Percentiles rank a stretch among this genome's conserved stretches.
Conservation (phyloP, 2,797 vertebrate species). For the Loriculus beryllinus region DNA sequence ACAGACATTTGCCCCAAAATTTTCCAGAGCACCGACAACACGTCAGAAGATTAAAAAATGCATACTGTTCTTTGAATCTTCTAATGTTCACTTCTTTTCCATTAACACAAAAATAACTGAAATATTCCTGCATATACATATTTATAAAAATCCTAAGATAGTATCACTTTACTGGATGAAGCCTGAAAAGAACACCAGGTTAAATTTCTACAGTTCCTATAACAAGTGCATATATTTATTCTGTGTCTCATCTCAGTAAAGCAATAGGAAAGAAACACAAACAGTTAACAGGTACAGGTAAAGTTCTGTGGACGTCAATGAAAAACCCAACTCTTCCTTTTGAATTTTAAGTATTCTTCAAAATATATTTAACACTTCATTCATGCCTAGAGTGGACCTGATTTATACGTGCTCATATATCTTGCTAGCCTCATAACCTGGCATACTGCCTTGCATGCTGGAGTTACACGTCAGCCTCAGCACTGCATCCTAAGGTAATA, state of each 20-base stretch:
- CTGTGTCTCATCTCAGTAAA: neutral
- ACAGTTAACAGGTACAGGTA: neutral
- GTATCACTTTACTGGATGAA: neutral
- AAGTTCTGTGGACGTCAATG: neutral
- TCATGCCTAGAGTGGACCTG: constrained; percentile 36
- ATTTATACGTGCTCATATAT: constrained; percentile 47
- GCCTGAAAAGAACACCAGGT: neutral
- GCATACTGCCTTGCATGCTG: constrained; percentile 14
- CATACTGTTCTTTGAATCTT: neutral
- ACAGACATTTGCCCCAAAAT: neutral
- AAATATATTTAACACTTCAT: constrained; percentile 48
- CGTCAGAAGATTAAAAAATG: neutral
- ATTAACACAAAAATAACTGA: neutral
- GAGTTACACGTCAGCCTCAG: constrained; percentile 47
- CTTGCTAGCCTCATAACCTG: constrained; percentile 15
- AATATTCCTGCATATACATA: neutral
- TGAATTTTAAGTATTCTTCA: constrained; percentile 59
- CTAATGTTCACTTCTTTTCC: neutral
- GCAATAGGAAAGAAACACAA: neutral
- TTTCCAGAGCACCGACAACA: neutral
- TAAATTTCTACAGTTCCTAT: neutral
- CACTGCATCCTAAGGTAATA: constrained; percentile 33
- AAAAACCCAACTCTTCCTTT: constrained; percentile 58
- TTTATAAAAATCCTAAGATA: neutral
- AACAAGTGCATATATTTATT: neutral